Evolutionary conservation across 2,113 vertebrate genomes (phyloP).

Genomic region (Gulo gulo): DNA sequence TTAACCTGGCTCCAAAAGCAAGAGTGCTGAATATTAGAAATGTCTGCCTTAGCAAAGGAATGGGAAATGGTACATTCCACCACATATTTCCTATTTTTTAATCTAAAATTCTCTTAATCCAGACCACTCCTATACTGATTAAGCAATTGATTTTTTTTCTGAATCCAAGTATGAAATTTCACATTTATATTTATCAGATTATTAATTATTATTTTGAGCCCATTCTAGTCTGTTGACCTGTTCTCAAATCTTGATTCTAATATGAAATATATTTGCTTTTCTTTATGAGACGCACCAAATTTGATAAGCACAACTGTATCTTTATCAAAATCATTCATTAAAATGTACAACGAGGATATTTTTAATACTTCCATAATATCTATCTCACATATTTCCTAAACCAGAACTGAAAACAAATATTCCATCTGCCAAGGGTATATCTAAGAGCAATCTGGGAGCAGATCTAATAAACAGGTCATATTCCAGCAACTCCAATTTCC

Average conservation of each 20-base stretch:
- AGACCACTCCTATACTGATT: background rate
- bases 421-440: background rate
- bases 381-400: background rate
- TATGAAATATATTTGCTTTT: background rate
- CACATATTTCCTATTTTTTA: background rate
- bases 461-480: background rate
- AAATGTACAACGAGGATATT: background rate
- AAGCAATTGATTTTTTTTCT: background rate
- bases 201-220: background rate
- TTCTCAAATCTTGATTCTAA: background rate
- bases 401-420: background rate
- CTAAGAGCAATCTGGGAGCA: background rate
- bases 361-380: background rate
- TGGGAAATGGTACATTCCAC: background rate
- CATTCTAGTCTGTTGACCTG: background rate
- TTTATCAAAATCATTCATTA: conserved; percentile 15
- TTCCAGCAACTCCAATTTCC: background rate
- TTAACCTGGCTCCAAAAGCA: background rate
- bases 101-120: background rate
- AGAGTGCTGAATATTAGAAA: background rate
- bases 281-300: background rate
- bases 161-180: background rate
- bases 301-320: background rate
- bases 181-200: background rate
- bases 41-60: background rate